Base-by-base conservation (phyloP, 2,888 invertebrate genomes). In the Orthosia cruda region DNA sequence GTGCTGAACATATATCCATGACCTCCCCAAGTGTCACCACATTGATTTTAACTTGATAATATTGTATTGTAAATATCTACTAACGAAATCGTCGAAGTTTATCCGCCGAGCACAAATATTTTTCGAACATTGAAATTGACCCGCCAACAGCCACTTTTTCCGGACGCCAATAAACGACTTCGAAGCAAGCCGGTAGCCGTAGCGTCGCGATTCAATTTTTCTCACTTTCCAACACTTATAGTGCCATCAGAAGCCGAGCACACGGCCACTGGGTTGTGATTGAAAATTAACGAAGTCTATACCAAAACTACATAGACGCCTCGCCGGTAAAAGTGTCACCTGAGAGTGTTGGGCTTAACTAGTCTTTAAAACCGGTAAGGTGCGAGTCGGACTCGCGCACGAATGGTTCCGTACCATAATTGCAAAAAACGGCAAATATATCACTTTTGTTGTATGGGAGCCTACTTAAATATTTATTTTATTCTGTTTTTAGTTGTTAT, bases 191-290 rank as follows among this genome's bases (percentile, higher is more conserved):
- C 49, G 47, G 23, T 20, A 16, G 23, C 26, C 49, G 45, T 55
- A 64, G 71, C 20, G 52, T 13, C 18, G 26, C n/a, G 4, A 77
- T 83, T 61, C 3, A 57, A 62, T 83, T 83, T 71, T 66, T 79
- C 52, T 54, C 72, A 54, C 40, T 65, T 62, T 65, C 5, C 52
- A 65, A 69, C 47, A 70, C 79, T 65, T 62, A 83, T 13, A 49
- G 61, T 55, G 64, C 52, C 61, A 69, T 83, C 71, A 61, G 4
- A 79, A 61, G 71, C 77, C 52, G 78, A 64, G 67, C 67, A 63
- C 49, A 78, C 54, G 45, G 79, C 84, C 84, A 80, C 79, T 79
- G 61, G 58, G 26, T 50, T 69, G 73, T 87, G 67, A 81, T 80
- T 67, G 76, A 59, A 85, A 68, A 71, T 65, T 68, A 72, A 78